phyloP scores from a whole-genome alignment of 53 echinoderm and acorn worm species.

The Crossaster papposus region DNA sequence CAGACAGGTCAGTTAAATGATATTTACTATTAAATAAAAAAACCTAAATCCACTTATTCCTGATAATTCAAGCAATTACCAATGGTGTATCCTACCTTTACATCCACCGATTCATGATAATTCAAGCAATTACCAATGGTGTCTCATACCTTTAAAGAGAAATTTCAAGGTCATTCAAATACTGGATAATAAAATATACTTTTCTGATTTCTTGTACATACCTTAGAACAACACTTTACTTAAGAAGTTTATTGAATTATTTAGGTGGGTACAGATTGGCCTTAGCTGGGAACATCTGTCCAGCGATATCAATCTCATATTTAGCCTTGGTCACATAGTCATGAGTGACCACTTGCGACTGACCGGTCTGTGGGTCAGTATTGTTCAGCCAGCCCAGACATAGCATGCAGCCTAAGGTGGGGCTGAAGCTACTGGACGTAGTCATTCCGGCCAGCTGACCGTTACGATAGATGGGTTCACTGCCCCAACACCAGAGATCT shows the following conservation, averaged over 20 bases:
- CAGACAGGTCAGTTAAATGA: too few species aligned
- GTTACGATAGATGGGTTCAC: conserved; percentile 92
- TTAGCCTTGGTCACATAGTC: conserved; percentile 78
- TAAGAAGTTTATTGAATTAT: conserved; percentile 55
- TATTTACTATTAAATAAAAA: too few species aligned
- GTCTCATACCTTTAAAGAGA: too few species aligned
- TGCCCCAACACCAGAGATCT: conserved; percentile 89
- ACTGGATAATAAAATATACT: too few species aligned
- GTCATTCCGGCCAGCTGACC: conserved; percentile 84
- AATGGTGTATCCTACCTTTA: too few species aligned
- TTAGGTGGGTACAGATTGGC: conserved; percentile 82
- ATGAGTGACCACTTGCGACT: conserved; percentile 67
- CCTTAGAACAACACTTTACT: too few species aligned
- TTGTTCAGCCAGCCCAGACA: conserved; percentile 94
- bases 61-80: too few species aligned
- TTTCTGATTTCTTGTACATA: too few species aligned
- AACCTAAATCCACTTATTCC: too few species aligned
- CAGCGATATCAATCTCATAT: conserved; percentile 82
- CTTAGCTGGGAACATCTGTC: conserved; percentile 75
- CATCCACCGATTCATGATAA: too few species aligned
- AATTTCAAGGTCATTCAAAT: too few species aligned
- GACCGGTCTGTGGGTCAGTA: conserved; percentile 62
- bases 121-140: too few species aligned
- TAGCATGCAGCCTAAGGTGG: conserved; percentile 81
- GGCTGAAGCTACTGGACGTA: conserved; percentile 84